Conservation (phyloP, 2,888 invertebrate genomes). For the Catocala fraxini region DNA sequence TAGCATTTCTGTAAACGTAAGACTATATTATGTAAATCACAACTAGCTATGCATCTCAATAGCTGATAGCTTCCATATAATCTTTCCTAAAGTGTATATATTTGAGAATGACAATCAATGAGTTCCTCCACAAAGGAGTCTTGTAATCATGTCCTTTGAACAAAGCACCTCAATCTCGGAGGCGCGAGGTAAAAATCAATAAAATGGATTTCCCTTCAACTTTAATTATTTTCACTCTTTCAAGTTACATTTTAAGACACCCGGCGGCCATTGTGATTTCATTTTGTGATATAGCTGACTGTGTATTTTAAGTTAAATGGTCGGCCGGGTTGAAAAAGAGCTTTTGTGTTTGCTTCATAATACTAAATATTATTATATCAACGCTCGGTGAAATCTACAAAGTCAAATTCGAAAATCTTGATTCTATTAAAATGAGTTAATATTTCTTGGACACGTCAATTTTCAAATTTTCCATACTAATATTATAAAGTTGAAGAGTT, state of each 20-base stretch:
- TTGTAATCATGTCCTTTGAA: conserved; percentile 32
- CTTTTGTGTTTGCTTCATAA: no score
- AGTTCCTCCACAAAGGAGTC: conserved; percentile 33
- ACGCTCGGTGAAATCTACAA: no score
- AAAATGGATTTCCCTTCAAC: conserved; percentile 21
- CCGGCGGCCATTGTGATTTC: conserved; percentile 6
- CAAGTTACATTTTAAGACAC: background rate
- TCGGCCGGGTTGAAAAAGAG: background rate
- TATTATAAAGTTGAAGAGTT: no score
- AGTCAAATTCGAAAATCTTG: no score
- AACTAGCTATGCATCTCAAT: background rate
- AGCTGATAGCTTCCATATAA: conserved; percentile 38
- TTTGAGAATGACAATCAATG: conserved; percentile 37
- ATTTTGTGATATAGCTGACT: conserved; percentile 1
- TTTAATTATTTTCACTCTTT: conserved; percentile 36
- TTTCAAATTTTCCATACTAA: no score
- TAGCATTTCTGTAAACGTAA: no score
- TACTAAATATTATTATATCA: no score
- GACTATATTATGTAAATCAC: background rate
- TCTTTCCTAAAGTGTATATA: conserved; percentile 43
- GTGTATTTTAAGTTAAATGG: background rate
- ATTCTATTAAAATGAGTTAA: no score
- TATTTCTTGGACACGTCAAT: no score
- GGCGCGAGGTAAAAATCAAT: conserved; percentile 42
- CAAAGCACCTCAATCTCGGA: conserved; percentile 27